Base-by-base conservation (phyloP, 1,140 invertebrate species). In the Cyclargus thomasi region DNA sequence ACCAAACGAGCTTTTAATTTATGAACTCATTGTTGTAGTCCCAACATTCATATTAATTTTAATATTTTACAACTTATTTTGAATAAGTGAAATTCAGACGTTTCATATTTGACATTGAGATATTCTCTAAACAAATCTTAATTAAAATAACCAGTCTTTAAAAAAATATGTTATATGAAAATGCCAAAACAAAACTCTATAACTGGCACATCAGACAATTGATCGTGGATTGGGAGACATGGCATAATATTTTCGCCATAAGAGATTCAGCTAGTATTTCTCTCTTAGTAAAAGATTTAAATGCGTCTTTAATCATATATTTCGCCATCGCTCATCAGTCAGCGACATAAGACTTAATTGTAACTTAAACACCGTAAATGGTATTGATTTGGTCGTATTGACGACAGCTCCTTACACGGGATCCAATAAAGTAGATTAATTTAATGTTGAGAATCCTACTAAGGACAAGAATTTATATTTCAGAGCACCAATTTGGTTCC, bases 391-490 rank as follows among this genome's bases (percentile, higher is more conserved):
- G 14, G 55, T 20, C 55, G 18, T 8, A 59, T 59, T 59, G 55
- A 59, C 20, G 17, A 47, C 39, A 47, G 39, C 14, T 47, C 39
- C 39, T 21, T 21, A 59, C 10, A 18, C 20, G 17, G 55, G 10
- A 18, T 20, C 20, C 18, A 59, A 20, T 59, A 59, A 59, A 20
- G 10, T 59, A 10, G 7, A 59, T n/a, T 11, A 18, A 59, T 20
- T 57, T 57, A 20, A 57, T 57, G 55, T 57, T 57, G 2, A 20
- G 18, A 20, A 8, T 20, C 17, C 55, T 21, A 55, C 18, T 55
- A 59, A 59, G 6, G 55, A 59, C 55, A 59, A 59, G 55, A 59
- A 59, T 59, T 22, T 59, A 59, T 59, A 59, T 59, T 59, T 59
- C 20, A 17, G 10, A 16, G 53, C 39, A 16, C 6, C 14, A 47